Evolutionary conservation across 2,797 vertebrate species (phyloP).

Genomic region (Sternotherus odoratus): DNA sequence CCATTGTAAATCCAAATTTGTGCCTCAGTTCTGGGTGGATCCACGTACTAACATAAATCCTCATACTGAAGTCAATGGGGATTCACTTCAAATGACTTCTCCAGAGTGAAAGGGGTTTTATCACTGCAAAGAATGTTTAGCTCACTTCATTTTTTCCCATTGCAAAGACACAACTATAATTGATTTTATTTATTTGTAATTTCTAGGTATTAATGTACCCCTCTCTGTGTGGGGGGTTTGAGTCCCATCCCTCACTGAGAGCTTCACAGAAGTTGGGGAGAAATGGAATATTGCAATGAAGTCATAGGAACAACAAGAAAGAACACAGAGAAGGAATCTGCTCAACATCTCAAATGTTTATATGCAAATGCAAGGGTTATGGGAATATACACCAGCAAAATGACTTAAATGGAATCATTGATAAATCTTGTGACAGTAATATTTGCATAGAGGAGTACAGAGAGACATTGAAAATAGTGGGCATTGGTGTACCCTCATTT

Average conservation of each 20-base stretch:
- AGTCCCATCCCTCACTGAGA: fast-evolving
- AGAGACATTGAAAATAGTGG: too few relatives aligned
- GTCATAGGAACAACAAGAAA: too few relatives aligned
- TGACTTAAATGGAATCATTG: too few relatives aligned
- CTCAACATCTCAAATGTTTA: too few relatives aligned
- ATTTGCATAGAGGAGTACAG: too few relatives aligned
- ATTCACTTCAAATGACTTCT: background rate
- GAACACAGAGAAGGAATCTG: too few relatives aligned
- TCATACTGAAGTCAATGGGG: background rate
- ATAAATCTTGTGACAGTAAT: too few relatives aligned
- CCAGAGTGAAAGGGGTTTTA: background rate
- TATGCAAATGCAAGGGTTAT: too few relatives aligned
- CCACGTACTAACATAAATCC: background rate
- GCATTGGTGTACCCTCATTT: too few relatives aligned
- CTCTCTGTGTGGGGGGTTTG: background rate
- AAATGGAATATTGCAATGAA: too few relatives aligned
- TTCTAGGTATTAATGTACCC: background rate
- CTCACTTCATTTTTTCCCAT: background rate
- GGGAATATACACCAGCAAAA: too few relatives aligned
- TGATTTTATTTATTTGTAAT: background rate
- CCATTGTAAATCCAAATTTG: background rate
- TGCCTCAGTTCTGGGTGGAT: background rate
- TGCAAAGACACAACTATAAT: fast-evolving
- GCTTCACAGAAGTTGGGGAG: background rate
- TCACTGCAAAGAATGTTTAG: background rate